Evolutionary conservation across 1,140 invertebrate species (phyloP).

Genomic region (Polypedilum vanderplanki): DNA sequence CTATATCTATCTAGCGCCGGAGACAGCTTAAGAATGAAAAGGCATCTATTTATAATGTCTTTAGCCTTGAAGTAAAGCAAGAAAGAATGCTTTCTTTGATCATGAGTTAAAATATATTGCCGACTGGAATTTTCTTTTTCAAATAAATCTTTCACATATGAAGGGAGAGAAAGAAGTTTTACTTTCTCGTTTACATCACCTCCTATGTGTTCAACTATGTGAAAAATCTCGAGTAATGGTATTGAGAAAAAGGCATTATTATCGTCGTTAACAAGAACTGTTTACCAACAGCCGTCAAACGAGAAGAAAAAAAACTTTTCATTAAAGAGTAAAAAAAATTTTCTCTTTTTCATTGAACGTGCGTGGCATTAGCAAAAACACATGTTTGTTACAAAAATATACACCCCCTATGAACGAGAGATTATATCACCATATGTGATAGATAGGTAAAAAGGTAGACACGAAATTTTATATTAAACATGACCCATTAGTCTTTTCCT

Average conservation of each 20-base stretch:
- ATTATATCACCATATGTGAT: conserved; percentile 4
- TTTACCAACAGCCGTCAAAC: conserved; percentile 1
- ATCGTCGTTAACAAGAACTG: not conserved
- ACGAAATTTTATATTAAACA: not conserved
- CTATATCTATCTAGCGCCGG: too few species aligned
- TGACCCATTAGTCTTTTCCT: not conserved
- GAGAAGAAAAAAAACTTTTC: not conserved
- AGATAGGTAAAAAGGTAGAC: not conserved
- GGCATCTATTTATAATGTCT: too few species aligned
- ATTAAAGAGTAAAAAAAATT: not conserved
- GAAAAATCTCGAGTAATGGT: too few species aligned
- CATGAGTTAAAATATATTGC: too few species aligned
- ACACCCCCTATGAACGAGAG: not conserved
- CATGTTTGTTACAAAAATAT: conserved; percentile 15
- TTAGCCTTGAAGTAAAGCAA: too few species aligned
- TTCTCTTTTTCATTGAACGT: not conserved
- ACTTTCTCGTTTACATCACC: too few species aligned
- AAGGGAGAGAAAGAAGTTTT: too few species aligned
- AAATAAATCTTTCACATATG: too few species aligned
- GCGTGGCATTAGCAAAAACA: conserved; percentile 2
- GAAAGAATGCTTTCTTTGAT: too few species aligned
- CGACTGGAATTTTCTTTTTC: too few species aligned
- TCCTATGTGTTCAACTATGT: too few species aligned
- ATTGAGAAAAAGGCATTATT: not conserved
- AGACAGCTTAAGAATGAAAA: too few species aligned